Evolutionary conservation across 2,113 vertebrate species (phyloP).

Genomic region (Neodon shergylaensis): DNA sequence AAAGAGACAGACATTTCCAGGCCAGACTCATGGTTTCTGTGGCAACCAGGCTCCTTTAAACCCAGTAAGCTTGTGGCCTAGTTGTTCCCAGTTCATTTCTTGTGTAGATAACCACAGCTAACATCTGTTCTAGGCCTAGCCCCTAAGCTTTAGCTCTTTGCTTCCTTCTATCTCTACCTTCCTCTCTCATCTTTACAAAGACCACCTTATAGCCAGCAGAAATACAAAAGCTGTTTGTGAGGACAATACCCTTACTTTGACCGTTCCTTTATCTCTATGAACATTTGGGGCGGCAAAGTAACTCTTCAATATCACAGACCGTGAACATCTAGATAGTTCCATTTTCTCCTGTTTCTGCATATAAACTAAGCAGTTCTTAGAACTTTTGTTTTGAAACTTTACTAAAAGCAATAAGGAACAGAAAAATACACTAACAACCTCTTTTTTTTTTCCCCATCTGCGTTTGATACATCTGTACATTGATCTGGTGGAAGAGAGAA

Average conservation of each 20-base stretch:
- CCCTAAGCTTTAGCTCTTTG: neutral
- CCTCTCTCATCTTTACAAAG: conserved; percentile 28
- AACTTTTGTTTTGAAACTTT: neutral
- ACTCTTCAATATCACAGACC: neutral
- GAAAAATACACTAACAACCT: neutral
- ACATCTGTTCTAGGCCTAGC: neutral
- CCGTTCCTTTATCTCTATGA: conserved; percentile 8
- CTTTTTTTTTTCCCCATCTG: neutral
- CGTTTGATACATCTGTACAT: neutral
- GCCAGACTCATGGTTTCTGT: conserved; percentile 41
- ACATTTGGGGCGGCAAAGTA: neutral
- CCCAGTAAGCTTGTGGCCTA: conserved; percentile 30
- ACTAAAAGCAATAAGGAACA: neutral
- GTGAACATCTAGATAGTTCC: neutral
- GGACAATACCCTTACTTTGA: neutral
- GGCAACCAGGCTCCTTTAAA: conserved; percentile 49
- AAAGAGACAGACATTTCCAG: neutral
- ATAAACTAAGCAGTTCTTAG: neutral
- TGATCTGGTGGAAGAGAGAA: neutral
- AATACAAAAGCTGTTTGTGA: neutral
- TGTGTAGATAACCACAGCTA: neutral
- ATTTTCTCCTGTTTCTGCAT: conserved; percentile 27
- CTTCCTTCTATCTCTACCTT: neutral
- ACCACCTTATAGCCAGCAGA: neutral
- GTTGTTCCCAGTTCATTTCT: conserved; percentile 45